Evolutionary conservation across 2,888 invertebrate species (phyloP).

Genomic region (Ichneumoninae sp.): DNA sequence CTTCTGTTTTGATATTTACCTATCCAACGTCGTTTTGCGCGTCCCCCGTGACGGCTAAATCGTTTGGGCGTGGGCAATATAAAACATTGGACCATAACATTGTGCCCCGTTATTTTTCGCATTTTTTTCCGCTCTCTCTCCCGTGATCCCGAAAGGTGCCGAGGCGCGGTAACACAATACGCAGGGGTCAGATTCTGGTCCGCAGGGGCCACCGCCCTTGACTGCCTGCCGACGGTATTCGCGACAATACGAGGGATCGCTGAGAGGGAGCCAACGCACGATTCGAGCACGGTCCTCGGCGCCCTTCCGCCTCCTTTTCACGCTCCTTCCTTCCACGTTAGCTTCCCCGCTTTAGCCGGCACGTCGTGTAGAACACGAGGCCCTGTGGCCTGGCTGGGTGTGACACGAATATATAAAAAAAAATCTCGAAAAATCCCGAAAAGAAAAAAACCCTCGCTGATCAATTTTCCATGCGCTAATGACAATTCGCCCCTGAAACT

Average conservation of each 20-base stretch:
- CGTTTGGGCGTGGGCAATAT: slow-evolving; percentile 74
- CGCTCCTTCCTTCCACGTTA: slow-evolving; percentile 67
- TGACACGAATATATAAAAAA: slow-evolving; percentile 41
- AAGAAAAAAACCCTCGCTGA: neutral
- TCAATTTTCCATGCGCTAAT: neutral
- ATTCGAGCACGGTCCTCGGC: slow-evolving; percentile 57
- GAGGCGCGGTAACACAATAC: slow-evolving; percentile 81
- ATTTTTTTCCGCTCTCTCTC: slow-evolving; percentile 43
- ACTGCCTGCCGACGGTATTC: slow-evolving; percentile 52
- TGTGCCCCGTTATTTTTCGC: slow-evolving; percentile 70
- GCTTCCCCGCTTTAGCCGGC: slow-evolving; percentile 46
- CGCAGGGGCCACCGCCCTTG: slow-evolving; percentile 73
- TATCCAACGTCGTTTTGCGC: slow-evolving; percentile 62
- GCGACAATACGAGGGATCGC: slow-evolving; percentile 33
- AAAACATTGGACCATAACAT: slow-evolving; percentile 77
- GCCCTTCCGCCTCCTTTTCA: slow-evolving; percentile 46
- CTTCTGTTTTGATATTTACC: slow-evolving; percentile 65
- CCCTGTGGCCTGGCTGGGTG: slow-evolving; percentile 47
- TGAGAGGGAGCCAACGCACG: slow-evolving; percentile 48
- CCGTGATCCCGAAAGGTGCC: slow-evolving; percentile 74
- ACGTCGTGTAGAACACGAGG: slow-evolving; percentile 57
- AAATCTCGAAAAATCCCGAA: neutral
- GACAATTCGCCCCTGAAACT: neutral
- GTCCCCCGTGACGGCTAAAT: slow-evolving; percentile 69
- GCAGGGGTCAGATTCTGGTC: slow-evolving; percentile 81